Evolutionary conservation across 2,113 vertebrate species (phyloP).

Genomic region (Lutjanus erythropterus): DNA sequence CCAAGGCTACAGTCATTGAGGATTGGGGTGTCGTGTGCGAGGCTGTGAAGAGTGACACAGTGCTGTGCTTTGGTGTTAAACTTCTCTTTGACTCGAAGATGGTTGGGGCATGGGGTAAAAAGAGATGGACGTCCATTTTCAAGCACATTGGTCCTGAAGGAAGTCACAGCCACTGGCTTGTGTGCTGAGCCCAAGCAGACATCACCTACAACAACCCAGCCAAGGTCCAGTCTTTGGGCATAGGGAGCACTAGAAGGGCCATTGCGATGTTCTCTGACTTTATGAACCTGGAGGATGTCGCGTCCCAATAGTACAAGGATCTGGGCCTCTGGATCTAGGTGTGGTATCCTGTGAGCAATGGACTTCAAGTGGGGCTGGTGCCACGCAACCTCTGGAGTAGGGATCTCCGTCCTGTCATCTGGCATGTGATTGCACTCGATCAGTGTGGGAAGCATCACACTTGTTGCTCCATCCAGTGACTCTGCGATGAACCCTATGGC

Average conservation of each 20-base stretch:
- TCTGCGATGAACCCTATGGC: not conserved
- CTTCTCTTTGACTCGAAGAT: not conserved
- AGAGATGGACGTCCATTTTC: slow-evolving; percentile 13
- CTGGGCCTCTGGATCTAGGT: not conserved
- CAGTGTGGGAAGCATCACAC: not conserved
- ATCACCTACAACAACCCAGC: slow-evolving; percentile 20
- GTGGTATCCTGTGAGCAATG: slow-evolving; percentile 10
- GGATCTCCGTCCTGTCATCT: slow-evolving; percentile 14
- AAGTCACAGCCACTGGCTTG: slow-evolving; percentile 7
- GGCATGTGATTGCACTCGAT: slow-evolving; percentile 27
- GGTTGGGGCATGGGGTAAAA: slow-evolving; percentile 14
- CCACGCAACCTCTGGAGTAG: not conserved
- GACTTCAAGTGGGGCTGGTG: slow-evolving; percentile 5
- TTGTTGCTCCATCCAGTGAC: not conserved
- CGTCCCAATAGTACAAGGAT: slow-evolving; percentile 26
- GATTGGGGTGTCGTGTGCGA: fast-evolving
- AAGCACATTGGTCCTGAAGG: slow-evolving; percentile 19
- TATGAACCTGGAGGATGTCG: slow-evolving; percentile 31
- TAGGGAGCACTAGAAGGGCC: slow-evolving; percentile 3
- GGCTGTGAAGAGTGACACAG: not conserved
- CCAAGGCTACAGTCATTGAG: too few relatives aligned
- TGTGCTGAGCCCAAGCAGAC: slow-evolving; percentile 14
- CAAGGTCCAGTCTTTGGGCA: slow-evolving; percentile 37
- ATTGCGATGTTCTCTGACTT: slow-evolving; percentile 4
- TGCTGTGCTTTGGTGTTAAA: slow-evolving; percentile 14